phyloP scores from a whole-genome alignment of 2,113 vertebrate genomes.

The Manacus vitellinus region DNA sequence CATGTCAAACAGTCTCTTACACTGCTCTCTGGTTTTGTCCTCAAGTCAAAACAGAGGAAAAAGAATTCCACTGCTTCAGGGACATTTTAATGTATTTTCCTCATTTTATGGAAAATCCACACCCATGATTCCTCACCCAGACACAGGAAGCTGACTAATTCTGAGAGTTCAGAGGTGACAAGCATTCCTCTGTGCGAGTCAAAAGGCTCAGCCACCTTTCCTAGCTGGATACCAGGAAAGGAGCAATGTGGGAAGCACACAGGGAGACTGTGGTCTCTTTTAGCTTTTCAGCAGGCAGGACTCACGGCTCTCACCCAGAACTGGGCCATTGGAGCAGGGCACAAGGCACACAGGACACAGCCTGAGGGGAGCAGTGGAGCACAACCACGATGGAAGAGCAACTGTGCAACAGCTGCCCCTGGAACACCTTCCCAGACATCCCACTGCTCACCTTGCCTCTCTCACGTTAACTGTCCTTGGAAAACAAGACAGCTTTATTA shows the following conservation, averaged over 20 bases:
- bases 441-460: background rate
- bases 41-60: background rate
- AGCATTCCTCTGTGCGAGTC: fast-evolving
- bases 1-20: background rate
- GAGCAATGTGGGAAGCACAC: fast-evolving
- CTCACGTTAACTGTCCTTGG: fast-evolving
- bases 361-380: fast-evolving
- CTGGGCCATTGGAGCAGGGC: background rate
- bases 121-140: background rate
- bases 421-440: background rate
- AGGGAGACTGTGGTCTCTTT: fast-evolving
- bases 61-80: background rate
- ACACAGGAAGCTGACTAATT: fast-evolving
- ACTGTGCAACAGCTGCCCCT: background rate
- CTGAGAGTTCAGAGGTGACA: fast-evolving
- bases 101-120: background rate
- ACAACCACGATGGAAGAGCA: fast-evolving
- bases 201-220: background rate
- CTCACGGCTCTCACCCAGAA: fast-evolving
- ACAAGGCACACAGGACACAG: fast-evolving
- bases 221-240: background rate
- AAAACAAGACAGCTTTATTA: background rate
- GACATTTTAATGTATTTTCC: background rate
- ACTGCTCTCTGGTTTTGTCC: background rate
- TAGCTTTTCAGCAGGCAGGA: background rate